These are phyloP conservation scores for Thalpophila matura DNA, from an alignment of 2,888 invertebrate genomes.

Conservation along the genomic window DNA sequence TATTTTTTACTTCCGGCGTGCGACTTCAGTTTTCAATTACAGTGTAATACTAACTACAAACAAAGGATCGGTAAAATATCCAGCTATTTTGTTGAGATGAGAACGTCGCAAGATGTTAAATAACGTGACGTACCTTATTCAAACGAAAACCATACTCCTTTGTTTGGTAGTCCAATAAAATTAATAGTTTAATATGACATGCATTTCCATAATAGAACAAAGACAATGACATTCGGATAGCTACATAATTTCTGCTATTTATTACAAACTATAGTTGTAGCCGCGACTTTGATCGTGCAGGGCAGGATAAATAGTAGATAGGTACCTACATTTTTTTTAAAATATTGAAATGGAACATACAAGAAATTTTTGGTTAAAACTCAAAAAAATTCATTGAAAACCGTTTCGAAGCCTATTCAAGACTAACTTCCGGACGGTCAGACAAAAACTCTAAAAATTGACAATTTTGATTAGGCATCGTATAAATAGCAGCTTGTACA, in stretches of 20 bases:
- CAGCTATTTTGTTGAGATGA: not conserved
- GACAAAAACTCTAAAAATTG: too few relatives aligned
- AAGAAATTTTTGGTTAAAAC: too few relatives aligned
- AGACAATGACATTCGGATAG: not conserved
- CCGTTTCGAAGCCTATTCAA: too few relatives aligned
- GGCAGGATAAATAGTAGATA: too few relatives aligned
- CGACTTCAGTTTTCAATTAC: slow-evolving; percentile 13
- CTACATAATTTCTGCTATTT: slow-evolving; percentile 7
- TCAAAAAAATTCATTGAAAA: too few relatives aligned
- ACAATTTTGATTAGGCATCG: too few relatives aligned
- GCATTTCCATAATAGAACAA: slow-evolving; percentile 7
- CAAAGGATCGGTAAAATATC: not conserved
- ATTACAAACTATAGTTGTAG: slow-evolving; percentile 1
- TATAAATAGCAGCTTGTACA: too few relatives aligned
- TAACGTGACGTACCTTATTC: not conserved
- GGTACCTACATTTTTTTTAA: too few relatives aligned
- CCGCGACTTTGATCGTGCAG: too few relatives aligned
- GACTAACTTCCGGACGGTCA: too few relatives aligned
- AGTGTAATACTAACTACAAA: not conserved
- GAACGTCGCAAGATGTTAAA: not conserved
- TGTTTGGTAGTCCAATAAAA: slow-evolving; percentile 29
- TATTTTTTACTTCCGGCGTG: not conserved
- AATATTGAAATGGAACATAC: too few relatives aligned
- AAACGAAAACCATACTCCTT: slow-evolving; percentile 4
- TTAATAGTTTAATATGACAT: slow-evolving; percentile 10